Evolutionary conservation across 2,113 vertebrate species (phyloP).

Genomic region (Cryptotis parvus): DNA sequence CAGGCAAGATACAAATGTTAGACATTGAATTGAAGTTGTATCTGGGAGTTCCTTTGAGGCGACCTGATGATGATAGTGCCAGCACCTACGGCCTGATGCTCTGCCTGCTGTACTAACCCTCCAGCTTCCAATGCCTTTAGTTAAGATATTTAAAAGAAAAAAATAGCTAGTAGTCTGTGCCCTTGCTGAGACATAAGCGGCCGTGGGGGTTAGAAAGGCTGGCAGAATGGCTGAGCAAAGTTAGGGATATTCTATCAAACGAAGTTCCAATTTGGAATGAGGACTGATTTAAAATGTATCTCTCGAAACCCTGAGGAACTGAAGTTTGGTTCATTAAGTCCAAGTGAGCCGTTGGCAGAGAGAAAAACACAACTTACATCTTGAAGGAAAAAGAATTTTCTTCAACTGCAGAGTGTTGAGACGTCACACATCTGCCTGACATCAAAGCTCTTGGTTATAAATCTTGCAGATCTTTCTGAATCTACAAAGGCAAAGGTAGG

Average conservation of each 20-base stretch:
- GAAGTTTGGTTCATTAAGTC: slow-evolving; percentile 39
- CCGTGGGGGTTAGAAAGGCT: not conserved
- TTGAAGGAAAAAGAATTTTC: slow-evolving; percentile 65
- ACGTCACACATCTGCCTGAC: slow-evolving; percentile 47
- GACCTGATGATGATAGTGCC: too few species aligned
- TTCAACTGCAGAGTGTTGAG: slow-evolving; percentile 46
- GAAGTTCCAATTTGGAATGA: slow-evolving; percentile 23
- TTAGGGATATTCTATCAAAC: not conserved
- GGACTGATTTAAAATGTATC: slow-evolving; percentile 27
- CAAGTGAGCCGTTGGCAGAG: slow-evolving; percentile 29
- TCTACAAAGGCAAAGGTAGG: slow-evolving; percentile 73
- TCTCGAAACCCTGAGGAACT: slow-evolving; percentile 38
- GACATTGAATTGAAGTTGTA: too few species aligned
- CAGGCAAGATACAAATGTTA: too few species aligned
- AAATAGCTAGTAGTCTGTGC: not conserved
- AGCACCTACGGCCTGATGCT: too few species aligned
- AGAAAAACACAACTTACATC: slow-evolving; percentile 23
- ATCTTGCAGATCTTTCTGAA: slow-evolving; percentile 74
- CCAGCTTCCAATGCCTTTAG: too few species aligned
- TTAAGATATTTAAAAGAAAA: too few species aligned
- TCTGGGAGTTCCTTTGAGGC: too few species aligned
- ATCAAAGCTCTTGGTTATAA: slow-evolving; percentile 72
- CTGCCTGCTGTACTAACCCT: too few species aligned
- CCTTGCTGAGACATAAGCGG: not conserved
- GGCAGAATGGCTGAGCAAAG: not conserved